These are phyloP conservation scores for Callyntrura sp. DNA, from an alignment of 2,888 invertebrate genomes.

Conservation along the genomic window DNA sequence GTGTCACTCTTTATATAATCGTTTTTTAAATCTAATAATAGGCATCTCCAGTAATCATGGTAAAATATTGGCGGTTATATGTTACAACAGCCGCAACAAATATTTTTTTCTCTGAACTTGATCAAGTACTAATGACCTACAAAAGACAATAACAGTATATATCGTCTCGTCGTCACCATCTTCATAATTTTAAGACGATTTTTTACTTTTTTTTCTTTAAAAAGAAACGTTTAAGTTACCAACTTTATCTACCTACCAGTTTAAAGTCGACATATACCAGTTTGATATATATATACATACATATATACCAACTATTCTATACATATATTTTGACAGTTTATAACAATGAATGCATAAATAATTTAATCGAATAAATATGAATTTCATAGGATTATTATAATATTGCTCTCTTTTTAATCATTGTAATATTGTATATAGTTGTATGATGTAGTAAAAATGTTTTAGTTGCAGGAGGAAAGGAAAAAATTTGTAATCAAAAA, in stretches of 20 bases:
- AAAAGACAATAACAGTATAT: neutral
- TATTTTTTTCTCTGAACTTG: neutral
- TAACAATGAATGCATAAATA: conserved; percentile 33
- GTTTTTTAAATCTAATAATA: conserved; percentile 33
- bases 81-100: neutral
- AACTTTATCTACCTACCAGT: conserved; percentile 18
- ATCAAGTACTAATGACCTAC: neutral
- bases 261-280: neutral
- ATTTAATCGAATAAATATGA: conserved; percentile 16
- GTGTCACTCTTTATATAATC: neutral
- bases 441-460: too few relatives aligned
- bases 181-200: neutral
- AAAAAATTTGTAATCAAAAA: neutral
- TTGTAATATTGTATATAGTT: neutral
- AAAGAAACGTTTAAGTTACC: neutral
- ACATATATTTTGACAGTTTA: conserved; percentile 1
- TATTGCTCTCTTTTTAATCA: conserved; percentile 39
- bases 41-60: conserved; percentile 37
- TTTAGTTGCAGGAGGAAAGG: too few relatives aligned
- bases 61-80: conserved; percentile 14
- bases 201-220: neutral
- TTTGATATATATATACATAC: too few relatives aligned
- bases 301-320: neutral
- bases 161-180: neutral
- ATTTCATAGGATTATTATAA: conserved; percentile 38